Conservation (phyloP, 2,797 vertebrate species). For the Petrocephalus sullivani region DNA sequence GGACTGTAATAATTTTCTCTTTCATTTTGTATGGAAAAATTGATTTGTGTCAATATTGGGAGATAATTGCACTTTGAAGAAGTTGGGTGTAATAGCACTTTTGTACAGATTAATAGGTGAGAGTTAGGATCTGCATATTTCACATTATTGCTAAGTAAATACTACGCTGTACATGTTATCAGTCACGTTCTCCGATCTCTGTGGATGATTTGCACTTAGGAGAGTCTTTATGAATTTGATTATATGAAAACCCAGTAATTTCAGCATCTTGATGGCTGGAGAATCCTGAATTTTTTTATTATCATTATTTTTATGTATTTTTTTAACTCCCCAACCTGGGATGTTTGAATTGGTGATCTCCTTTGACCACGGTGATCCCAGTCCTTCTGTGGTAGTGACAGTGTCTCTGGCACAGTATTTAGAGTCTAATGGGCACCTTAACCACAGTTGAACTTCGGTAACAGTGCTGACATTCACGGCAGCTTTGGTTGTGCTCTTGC, state of each 20-base stretch:
- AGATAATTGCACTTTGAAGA: background rate
- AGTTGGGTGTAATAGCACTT: background rate
- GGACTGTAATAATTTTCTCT: background rate
- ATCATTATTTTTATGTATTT: background rate
- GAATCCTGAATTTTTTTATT: background rate
- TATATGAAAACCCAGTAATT: background rate
- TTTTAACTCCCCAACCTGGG: background rate
- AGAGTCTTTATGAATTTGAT: background rate
- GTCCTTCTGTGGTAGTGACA: background rate
- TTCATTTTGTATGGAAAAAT: background rate
- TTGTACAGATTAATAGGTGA: background rate
- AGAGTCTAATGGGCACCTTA: background rate
- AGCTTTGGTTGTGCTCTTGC: background rate
- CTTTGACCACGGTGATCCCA: background rate
- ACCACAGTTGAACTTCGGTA: background rate
- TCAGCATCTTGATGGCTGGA: background rate
- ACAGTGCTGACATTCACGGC: background rate
- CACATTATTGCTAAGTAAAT: background rate
- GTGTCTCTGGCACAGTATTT: background rate
- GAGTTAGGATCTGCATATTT: background rate
- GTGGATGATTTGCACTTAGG: background rate
- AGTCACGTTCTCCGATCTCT: background rate
- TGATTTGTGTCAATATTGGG: background rate
- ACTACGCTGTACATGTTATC: too few relatives aligned
- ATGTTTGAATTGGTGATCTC: background rate